phyloP scores from a whole-genome alignment of 2,797 vertebrate genomes.

The Vultur gryphus region DNA sequence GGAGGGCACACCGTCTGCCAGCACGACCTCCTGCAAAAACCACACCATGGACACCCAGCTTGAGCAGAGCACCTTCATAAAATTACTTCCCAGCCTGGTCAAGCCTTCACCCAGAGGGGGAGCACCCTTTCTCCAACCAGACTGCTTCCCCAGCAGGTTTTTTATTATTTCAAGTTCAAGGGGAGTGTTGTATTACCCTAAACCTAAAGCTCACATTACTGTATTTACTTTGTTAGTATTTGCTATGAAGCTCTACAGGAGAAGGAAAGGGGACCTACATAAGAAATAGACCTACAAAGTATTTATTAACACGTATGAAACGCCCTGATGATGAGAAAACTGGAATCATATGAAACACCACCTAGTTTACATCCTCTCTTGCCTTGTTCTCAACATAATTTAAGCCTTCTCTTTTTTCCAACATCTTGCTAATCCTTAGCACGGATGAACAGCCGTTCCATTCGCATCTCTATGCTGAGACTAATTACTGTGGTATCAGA shows the following conservation, averaged over 20 bases:
- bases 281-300: background rate
- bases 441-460: background rate
- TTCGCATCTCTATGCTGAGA: background rate
- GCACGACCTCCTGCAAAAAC: background rate
- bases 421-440: background rate
- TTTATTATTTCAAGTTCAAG: background rate
- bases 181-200: background rate
- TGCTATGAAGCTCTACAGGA: background rate
- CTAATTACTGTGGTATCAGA: background rate
- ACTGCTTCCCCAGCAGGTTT: background rate
- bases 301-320: background rate
- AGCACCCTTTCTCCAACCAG: background rate
- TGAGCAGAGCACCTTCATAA: background rate
- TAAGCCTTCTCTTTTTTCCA: background rate
- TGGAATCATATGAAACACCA: background rate
- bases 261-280: background rate
- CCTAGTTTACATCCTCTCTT: background rate
- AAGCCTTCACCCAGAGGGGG: background rate
- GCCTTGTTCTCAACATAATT: background rate
- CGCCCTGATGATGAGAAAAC: background rate
- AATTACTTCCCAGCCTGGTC: background rate
- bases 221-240: no score
- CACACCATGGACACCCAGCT: background rate
- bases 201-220: background rate
- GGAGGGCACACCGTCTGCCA: background rate